A percentile compares a stretch with the other conserved stretches of the same genome.
These are phyloP conservation scores for Chaenodraco wilsoni DNA, from an alignment of 2,797 vertebrate genomes.

Conservation along the genomic window DNA sequence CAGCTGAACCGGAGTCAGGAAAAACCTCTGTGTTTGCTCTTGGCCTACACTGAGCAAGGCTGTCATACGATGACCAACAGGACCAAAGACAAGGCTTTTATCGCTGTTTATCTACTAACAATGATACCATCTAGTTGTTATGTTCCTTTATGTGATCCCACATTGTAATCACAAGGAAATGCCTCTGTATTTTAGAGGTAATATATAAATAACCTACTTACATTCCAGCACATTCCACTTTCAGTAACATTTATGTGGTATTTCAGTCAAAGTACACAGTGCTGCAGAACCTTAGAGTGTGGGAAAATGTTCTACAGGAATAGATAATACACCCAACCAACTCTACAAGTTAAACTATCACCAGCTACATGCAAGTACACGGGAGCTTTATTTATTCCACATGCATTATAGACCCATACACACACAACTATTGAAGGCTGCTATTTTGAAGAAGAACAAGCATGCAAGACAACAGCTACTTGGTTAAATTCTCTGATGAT, in stretches of 20 bases:
- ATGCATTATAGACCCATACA: neutral
- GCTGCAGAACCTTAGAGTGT: neutral
- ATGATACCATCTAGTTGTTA: neutral
- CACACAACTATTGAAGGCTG: neutral
- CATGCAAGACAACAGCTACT: no score
- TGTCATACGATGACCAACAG: conserved; percentile 53
- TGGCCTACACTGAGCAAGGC: conserved; percentile 35
- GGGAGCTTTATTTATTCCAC: neutral
- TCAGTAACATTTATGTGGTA: neutral
- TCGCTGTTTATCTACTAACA: neutral
- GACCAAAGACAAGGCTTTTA: conserved; percentile 31
- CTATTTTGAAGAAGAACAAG: no score
- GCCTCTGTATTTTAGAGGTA: neutral
- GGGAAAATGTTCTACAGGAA: neutral
- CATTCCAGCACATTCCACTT: neutral
- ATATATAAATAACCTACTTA: neutral
- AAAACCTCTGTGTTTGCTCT: conserved; percentile 37
- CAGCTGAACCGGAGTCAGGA: conserved; percentile 15
- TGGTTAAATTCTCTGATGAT: no score
- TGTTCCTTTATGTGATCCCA: neutral
- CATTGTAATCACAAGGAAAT: neutral
- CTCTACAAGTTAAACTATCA: neutral
- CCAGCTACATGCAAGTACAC: no score
- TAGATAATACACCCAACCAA: neutral
- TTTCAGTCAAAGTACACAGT: neutral